Base-by-base conservation (phyloP, 2,888 invertebrate genomes). In the Drosophila putrida region DNA sequence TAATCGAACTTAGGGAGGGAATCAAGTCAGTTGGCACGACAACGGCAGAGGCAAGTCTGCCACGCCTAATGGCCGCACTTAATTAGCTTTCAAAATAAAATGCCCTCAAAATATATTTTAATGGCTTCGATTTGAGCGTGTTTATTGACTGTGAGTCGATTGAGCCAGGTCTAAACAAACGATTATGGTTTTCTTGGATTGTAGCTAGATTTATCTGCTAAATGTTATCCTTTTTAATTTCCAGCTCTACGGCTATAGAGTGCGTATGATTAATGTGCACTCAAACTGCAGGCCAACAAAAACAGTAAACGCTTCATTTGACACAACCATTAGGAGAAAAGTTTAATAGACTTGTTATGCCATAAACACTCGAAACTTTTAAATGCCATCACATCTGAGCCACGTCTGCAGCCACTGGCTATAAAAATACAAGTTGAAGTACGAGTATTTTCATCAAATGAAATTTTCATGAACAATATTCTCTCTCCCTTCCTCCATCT, bases 31-130 rank as follows among this genome's bases (percentile, higher is more conserved):
- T 51, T 61, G 64, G 44, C n/a, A 31, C 31, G 9, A 9, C 31
- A 39, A 20, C 2, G 65, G 54, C 47, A 63, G 54, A 6, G 6
- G 31, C 57, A 15, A 5, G 13, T 11, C 33, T 35, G 43, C 41
- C 28, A 57, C 31, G 41, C 61, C 59, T 71, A 78, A 74, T 78
- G 71, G 75, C 60, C 65, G 51, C 68, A 76, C 83, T 85, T 85
- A 85, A 85, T 85, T 83, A 82, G 75, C 83, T 71, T 68, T 80
- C 74, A 78, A 81, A 80, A 81, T 71, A 78, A 85, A 82, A 81
- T 70, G 69, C 71, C 71, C 49, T 50, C 64, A 53, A 70, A 66
- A 82, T 80, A 82, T 75, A 80, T 65, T 81, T 67, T 78, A 80
- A 76, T 80, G 70, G 82, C 70, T 78, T 80, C 75, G 73, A 75